phyloP scores from a whole-genome alignment of 35 echinoderm and acorn worm species.

The Apostichopus parvimensis region DNA sequence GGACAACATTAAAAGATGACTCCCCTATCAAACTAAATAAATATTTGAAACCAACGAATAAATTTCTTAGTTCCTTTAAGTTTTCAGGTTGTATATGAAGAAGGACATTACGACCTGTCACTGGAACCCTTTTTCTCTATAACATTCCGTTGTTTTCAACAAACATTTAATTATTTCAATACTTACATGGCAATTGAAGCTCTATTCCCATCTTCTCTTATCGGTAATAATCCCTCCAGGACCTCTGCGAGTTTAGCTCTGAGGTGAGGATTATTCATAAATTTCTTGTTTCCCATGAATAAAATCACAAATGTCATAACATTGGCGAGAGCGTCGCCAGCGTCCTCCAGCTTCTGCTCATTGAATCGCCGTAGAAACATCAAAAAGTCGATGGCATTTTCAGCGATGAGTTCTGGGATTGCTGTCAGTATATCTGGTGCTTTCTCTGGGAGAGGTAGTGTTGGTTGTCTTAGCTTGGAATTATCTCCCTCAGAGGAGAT shows the following conservation, averaged over 20 bases:
- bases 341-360: slow-evolving; percentile 79
- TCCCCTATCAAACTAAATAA: too few relatives aligned
- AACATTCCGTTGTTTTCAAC: too few relatives aligned
- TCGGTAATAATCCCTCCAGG: slow-evolving; percentile 81
- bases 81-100: too few relatives aligned
- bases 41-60: too few relatives aligned
- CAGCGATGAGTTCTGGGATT: slow-evolving; percentile 82
- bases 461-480: slow-evolving; percentile 47
- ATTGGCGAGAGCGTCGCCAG: slow-evolving; percentile 57
- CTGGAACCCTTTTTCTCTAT: too few relatives aligned
- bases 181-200: slow-evolving; percentile 68
- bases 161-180: background rate
- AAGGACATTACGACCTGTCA: too few relatives aligned
- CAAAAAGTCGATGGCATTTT: slow-evolving; percentile 81
- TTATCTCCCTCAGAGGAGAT: slow-evolving; percentile 44
- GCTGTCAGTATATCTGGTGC: slow-evolving; percentile 51
- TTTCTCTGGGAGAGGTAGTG: slow-evolving; percentile 62
- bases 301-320: slow-evolving; percentile 89
- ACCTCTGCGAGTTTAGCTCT: slow-evolving; percentile 89
- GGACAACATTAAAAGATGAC: too few relatives aligned
- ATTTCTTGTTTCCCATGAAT: slow-evolving; percentile 90
- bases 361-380: slow-evolving; percentile 80
- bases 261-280: slow-evolving; percentile 91
- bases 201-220: slow-evolving; percentile 45
- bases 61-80: too few relatives aligned